These are phyloP conservation scores for Limnephilus marmoratus DNA, from an alignment of 2,888 invertebrate species.

Conservation along the genomic window DNA sequence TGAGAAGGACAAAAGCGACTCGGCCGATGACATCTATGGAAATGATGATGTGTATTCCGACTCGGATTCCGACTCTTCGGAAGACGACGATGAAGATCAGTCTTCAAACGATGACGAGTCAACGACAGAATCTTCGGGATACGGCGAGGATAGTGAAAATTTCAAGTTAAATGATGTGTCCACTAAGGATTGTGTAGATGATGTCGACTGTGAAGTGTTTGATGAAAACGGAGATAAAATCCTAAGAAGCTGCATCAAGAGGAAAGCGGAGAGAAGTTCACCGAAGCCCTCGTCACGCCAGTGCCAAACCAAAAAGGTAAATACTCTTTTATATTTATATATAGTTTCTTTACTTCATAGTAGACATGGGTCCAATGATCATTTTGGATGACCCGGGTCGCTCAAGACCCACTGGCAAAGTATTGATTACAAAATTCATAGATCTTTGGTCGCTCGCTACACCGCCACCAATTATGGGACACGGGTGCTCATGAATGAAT, in stretches of 20 bases:
- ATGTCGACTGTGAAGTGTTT: conserved; percentile 30
- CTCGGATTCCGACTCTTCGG: conserved; percentile 66
- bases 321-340: conserved; percentile 7
- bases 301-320: conserved; percentile 41
- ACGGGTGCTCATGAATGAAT: too few relatives aligned
- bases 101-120: conserved; percentile 55
- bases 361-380: too few relatives aligned
- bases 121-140: conserved; percentile 67
- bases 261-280: conserved; percentile 32
- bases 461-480: too few relatives aligned
- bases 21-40: conserved; percentile 72
- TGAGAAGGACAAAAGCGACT: conserved; percentile 72
- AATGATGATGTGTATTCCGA: conserved; percentile 67
- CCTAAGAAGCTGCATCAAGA: conserved; percentile 53
- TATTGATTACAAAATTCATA: too few relatives aligned
- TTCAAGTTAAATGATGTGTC: conserved; percentile 10
- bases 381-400: too few relatives aligned
- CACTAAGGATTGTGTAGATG: neutral
- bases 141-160: conserved; percentile 66
- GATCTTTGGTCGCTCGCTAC: too few relatives aligned
- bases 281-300: conserved; percentile 24
- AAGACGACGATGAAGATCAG: conserved; percentile 65
- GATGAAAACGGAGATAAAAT: conserved; percentile 2
- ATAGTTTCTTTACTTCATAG: too few relatives aligned
- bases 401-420: too few relatives aligned